phyloP scores from a whole-genome alignment of 2,113 vertebrate species.

The Corythoichthys haematopterus region DNA sequence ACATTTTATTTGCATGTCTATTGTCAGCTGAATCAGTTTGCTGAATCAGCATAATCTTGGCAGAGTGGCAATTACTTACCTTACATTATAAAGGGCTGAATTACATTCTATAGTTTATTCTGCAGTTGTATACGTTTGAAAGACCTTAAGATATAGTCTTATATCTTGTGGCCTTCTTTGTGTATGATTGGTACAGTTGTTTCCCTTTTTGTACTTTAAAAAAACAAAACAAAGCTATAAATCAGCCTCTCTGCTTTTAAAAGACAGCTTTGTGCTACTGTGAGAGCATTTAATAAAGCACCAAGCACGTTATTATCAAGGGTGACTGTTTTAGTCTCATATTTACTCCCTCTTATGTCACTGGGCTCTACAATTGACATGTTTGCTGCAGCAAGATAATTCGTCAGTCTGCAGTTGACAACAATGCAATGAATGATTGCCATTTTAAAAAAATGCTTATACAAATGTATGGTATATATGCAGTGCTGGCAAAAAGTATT shows the following conservation, averaged over 20 bases:
- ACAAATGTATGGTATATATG: too few species aligned
- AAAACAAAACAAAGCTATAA: constrained; percentile 26
- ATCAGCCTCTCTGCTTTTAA: constrained; percentile 20
- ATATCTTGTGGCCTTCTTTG: constrained; percentile 3
- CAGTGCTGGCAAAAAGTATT: too few species aligned
- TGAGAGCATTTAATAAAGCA: constrained; percentile 43
- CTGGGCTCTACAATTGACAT: constrained; percentile 35
- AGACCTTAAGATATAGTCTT: too few species aligned
- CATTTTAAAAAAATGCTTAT: too few species aligned
- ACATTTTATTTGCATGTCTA: background rate
- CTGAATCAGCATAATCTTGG: background rate
- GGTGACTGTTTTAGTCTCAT: constrained; percentile 16
- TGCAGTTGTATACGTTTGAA: constrained; percentile 2
- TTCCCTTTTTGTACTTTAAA: constrained; percentile 39
- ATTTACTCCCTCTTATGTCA: constrained; percentile 24
- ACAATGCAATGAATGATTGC: constrained; percentile 62
- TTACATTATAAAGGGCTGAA: background rate
- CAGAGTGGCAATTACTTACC: background rate
- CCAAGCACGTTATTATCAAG: background rate
- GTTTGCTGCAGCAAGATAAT: constrained; percentile 39
- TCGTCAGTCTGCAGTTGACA: constrained; percentile 55
- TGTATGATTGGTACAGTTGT: constrained; percentile 13
- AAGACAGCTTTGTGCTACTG: constrained; percentile 28
- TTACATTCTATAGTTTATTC: background rate
- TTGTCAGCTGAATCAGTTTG: background rate